Percentiles rank a stretch among this genome's conserved stretches.
phyloP scores from a whole-genome alignment of 2,888 invertebrate genomes.

The Macaria notata region DNA sequence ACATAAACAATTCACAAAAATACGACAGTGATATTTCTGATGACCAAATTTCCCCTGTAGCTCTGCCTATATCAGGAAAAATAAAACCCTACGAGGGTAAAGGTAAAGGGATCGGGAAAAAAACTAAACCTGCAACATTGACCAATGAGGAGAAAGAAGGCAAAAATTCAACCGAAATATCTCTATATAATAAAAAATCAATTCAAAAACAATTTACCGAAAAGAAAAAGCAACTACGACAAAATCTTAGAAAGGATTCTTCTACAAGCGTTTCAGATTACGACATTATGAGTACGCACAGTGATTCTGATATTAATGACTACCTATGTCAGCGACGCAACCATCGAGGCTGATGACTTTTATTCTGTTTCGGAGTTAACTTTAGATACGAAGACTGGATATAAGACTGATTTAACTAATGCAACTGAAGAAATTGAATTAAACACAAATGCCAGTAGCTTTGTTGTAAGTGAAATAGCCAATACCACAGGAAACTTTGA shows the following conservation, averaged over 20 bases:
- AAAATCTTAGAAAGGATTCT: constrained; percentile 1
- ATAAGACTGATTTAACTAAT: constrained; percentile 4
- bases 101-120: constrained; percentile 1
- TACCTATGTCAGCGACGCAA: constrained; percentile 1
- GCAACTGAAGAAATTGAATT: constrained; percentile 4
- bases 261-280: constrained; percentile 4
- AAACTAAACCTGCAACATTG: constrained; percentile 3
- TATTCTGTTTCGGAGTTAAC: constrained; percentile 1
- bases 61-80: neutral
- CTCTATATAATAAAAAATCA: neutral
- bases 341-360: constrained; percentile 1
- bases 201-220: constrained; percentile 2
- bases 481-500: constrained; percentile 1
- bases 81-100: constrained; percentile 1
- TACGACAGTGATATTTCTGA: no score
- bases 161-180: constrained; percentile 1
- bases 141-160: constrained; percentile 3
- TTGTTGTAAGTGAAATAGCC: constrained; percentile 1
- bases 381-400: neutral
- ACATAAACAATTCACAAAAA: no score
- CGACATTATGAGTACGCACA: constrained; percentile 4
- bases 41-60: neutral
- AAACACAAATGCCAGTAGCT: constrained; percentile 3
- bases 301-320: constrained; percentile 1
- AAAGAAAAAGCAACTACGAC: constrained; percentile 4